A percentile compares a stretch with the other conserved stretches of the same genome.
Conservation (phyloP, 2,797 vertebrate species). For the Onychomys leucogaster region DNA sequence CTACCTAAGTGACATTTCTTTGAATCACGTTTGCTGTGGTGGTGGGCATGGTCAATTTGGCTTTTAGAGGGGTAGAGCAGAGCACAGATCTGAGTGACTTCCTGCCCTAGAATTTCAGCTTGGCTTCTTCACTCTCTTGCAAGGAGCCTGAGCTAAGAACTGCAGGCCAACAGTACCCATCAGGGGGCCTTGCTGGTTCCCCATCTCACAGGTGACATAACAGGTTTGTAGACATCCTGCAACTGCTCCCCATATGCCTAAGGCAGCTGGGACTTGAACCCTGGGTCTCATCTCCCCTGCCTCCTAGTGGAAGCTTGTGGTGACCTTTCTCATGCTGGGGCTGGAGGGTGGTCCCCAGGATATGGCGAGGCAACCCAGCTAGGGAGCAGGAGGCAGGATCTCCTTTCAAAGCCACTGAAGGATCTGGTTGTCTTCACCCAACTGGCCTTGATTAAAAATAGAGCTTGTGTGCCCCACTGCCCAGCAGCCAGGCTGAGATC, state of each 20-base stretch:
- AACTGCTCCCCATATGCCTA: not conserved
- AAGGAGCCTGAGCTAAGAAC: not conserved
- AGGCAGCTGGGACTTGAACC: not conserved
- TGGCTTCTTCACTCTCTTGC: not conserved
- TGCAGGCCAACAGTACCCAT: too few species aligned
- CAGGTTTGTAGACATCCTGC: not conserved
- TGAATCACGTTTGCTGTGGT: not conserved
- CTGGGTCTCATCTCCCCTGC: not conserved
- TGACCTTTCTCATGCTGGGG: constrained; percentile 28
- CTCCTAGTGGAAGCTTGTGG: not conserved
- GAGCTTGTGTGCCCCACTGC: constrained; percentile 49
- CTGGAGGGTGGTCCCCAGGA: not conserved
- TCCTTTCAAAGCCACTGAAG: constrained; percentile 30
- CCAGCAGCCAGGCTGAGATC: constrained; percentile 51
- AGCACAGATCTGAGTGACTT: not conserved
- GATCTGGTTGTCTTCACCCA: not conserved
- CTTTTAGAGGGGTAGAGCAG: not conserved
- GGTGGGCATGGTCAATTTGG: not conserved
- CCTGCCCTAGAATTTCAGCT: not conserved
- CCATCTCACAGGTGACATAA: not conserved
- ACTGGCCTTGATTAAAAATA: constrained; percentile 73
- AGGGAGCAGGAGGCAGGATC: not conserved
- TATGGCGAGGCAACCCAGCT: not conserved
- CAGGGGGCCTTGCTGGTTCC: fast-evolving
- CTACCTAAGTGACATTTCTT: not conserved